A percentile compares a stretch with the other conserved stretches of the same genome.
Conservation (phyloP, 2,797 vertebrate genomes). For the Linurgus olivaceus region DNA sequence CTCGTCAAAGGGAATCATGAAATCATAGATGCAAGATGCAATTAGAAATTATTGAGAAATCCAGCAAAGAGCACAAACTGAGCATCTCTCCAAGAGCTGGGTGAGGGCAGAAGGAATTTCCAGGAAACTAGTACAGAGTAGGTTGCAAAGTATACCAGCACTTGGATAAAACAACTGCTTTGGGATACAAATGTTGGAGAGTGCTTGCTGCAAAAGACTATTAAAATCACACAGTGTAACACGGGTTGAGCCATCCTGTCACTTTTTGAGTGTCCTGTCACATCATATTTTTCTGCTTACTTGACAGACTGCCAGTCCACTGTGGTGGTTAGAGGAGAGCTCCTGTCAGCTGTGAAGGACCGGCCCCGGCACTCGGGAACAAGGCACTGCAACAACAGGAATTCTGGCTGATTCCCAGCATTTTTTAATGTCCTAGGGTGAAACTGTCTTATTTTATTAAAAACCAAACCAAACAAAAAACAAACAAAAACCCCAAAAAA, state of each 20-base stretch:
- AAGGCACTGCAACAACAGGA: conserved; percentile 80
- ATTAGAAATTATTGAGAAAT: neutral
- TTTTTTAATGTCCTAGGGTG: neutral
- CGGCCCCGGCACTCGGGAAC: conserved; percentile 83
- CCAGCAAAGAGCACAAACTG: neutral
- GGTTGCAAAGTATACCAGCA: neutral
- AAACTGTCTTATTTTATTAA: neutral
- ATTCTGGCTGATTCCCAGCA: neutral
- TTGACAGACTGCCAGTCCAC: conserved; percentile 96
- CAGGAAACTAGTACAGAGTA: neutral
- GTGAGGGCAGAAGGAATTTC: neutral
- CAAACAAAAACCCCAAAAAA: neutral
- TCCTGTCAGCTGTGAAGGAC: conserved; percentile 82
- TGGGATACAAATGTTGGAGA: neutral
- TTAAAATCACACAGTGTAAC: neutral
- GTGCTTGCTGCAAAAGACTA: neutral
- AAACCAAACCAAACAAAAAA: neutral
- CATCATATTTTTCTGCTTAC: conserved; percentile 72
- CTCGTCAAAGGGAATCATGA: neutral
- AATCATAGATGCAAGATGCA: neutral
- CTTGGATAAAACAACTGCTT: neutral
- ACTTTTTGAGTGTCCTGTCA: neutral
- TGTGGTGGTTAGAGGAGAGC: conserved; percentile 90
- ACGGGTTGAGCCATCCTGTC: fast-evolving
- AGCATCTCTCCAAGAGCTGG: neutral